phyloP scores from a whole-genome alignment of 2,113 vertebrate genomes.

The Chionodraco myersi region DNA sequence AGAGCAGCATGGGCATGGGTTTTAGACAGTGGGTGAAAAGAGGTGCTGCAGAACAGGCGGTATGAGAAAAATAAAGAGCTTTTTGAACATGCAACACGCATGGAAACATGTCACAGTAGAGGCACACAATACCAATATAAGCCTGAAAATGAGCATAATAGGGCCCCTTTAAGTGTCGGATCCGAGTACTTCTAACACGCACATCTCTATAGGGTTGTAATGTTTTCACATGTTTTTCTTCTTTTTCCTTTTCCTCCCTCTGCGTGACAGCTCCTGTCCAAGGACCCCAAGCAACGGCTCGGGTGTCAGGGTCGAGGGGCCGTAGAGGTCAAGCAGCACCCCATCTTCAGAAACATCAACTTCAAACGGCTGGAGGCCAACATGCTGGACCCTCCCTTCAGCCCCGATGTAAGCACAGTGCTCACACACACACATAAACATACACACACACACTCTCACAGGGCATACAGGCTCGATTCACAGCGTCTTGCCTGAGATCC shows the following conservation, averaged over 20 bases:
- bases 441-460: neutral
- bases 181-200: neutral
- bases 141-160: no score
- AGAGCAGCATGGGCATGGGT: no score
- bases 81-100: no score
- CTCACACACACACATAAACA: constrained; percentile 5
- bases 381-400: constrained; percentile 92
- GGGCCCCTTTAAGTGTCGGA: no score
- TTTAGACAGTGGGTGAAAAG: no score
- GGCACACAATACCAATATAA: no score
- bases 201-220: neutral
- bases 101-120: no score
- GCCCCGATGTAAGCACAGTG: constrained; percentile 87
- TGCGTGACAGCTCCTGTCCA: constrained; percentile 86
- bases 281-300: constrained; percentile 89
- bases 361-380: constrained; percentile 92
- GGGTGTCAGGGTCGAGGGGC: constrained; percentile 88
- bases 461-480: constrained; percentile 4
- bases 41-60: no score
- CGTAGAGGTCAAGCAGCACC: constrained; percentile 87
- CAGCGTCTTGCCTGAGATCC: constrained; percentile 19
- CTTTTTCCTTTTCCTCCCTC: constrained; percentile 18
- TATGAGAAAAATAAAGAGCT: no score
- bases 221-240: constrained; percentile 20
- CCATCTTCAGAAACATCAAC: constrained; percentile 92